phyloP scores from a whole-genome alignment of 1,140 invertebrate genomes.

The Tetragonula clypearis region DNA sequence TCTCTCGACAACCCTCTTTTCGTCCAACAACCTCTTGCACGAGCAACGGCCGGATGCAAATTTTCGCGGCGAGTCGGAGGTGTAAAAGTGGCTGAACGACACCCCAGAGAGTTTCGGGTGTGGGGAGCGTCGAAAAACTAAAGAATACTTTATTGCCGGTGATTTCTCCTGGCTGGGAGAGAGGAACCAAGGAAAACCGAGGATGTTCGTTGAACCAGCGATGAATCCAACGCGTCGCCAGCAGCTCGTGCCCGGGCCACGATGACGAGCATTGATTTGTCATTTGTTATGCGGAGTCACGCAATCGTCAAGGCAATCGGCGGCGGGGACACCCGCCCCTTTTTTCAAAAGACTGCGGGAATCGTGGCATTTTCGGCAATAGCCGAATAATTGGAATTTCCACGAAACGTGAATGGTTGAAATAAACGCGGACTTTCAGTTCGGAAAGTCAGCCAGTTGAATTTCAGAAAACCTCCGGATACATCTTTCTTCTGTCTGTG shows the following conservation, averaged over 20 bases:
- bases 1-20: constrained; percentile 28
- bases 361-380: too few relatives aligned
- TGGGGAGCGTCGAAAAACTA: constrained; percentile 33
- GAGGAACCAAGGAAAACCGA: background rate
- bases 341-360: too few relatives aligned
- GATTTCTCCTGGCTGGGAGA: constrained; percentile 34
- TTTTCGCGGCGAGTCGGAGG: constrained; percentile 44
- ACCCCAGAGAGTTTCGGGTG: constrained; percentile 30
- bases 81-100: constrained; percentile 42
- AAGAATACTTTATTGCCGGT: constrained; percentile 46
- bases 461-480: too few relatives aligned
- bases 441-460: too few relatives aligned
- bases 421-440: too few relatives aligned
- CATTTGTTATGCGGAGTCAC: background rate
- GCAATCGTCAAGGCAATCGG: background rate
- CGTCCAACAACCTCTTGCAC: background rate
- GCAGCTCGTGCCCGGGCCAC: background rate
- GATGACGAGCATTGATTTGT: constrained; percentile 21
- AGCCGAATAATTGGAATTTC: too few relatives aligned
- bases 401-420: too few relatives aligned
- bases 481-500: too few relatives aligned
- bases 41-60: constrained; percentile 49
- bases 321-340: background rate
- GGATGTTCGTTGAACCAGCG: background rate
- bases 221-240: background rate